Conservation (phyloP, 2,888 invertebrate species). For the Cerceris rybyensis region DNA sequence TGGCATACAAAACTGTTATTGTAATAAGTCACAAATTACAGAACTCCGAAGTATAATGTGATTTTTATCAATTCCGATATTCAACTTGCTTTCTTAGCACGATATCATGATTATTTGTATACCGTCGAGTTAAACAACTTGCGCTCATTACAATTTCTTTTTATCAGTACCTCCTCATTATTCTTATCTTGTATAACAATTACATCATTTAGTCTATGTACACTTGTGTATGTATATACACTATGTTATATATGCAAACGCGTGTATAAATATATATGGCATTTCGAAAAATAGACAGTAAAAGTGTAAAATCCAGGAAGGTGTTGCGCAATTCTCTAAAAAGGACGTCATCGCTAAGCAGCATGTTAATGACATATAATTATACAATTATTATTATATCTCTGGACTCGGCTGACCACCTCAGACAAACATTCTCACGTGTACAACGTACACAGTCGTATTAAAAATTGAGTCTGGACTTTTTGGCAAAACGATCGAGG, state of each 20-base stretch:
- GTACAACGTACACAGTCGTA: conserved; percentile 19
- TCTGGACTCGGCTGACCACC: neutral
- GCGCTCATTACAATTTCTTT: conserved; percentile 35
- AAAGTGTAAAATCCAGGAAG: neutral
- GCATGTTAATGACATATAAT: conserved; percentile 12
- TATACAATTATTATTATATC: conserved; percentile 30
- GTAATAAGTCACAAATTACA: conserved; percentile 20
- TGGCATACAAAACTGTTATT: conserved; percentile 11
- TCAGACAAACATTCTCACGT: conserved; percentile 5
- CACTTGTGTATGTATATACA: conserved; percentile 19
- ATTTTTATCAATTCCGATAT: conserved; percentile 3
- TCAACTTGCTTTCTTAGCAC: conserved; percentile 24
- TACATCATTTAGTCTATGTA: conserved; percentile 37
- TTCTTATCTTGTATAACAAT: conserved; percentile 18
- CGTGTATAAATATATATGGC: no score
- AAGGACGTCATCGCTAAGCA: conserved; percentile 5
- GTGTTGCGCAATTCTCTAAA: conserved; percentile 7
- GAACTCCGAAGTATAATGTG: neutral
- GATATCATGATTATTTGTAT: conserved; percentile 18
- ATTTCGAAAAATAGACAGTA: no score
- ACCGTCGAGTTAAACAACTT: conserved; percentile 29
- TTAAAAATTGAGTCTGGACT: conserved; percentile 38
- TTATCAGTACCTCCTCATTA: conserved; percentile 34
- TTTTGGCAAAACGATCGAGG: conserved; percentile 59
- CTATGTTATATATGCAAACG: neutral